phyloP scores from a whole-genome alignment of 2,113 vertebrate genomes.

The Anhinga rufa region DNA sequence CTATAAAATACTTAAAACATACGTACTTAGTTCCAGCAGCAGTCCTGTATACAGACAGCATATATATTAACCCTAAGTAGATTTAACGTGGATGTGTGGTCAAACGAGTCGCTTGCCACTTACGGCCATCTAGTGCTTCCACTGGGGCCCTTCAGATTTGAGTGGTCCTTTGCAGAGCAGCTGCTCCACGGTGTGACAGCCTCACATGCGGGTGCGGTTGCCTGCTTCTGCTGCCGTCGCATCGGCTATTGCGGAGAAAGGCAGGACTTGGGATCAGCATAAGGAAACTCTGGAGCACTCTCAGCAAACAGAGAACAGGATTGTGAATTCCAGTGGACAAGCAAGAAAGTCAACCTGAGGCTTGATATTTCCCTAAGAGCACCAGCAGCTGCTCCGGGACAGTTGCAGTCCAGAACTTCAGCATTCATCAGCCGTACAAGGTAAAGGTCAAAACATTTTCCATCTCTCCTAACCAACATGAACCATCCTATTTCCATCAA shows the following conservation, averaged over 20 bases:
- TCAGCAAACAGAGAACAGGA: background rate
- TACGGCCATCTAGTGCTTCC: background rate
- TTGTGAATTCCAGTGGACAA: constrained; percentile 27
- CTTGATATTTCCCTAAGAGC: background rate
- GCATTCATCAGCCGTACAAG: background rate
- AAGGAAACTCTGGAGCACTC: background rate
- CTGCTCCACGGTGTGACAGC: background rate
- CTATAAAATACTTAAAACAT: background rate
- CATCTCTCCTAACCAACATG: background rate
- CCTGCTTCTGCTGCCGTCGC: background rate
- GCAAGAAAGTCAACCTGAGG: constrained; percentile 44
- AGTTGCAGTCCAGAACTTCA: background rate
- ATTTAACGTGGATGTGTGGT: background rate
- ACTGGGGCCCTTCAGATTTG: background rate
- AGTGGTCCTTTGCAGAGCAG: background rate
- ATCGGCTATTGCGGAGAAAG: background rate
- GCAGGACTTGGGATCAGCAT: background rate
- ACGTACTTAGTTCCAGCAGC: background rate
- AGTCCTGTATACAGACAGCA: constrained; percentile 17
- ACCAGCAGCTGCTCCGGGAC: constrained; percentile 4
- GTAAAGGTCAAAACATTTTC: background rate
- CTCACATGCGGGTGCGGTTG: accelerated
- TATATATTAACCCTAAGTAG: background rate
- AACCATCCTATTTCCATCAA: background rate
- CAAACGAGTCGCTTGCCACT: background rate